Percentiles rank a stretch among this genome's conserved stretches.
phyloP scores from a whole-genome alignment of 1,140 invertebrate species.

The Solenopsis invicta region DNA sequence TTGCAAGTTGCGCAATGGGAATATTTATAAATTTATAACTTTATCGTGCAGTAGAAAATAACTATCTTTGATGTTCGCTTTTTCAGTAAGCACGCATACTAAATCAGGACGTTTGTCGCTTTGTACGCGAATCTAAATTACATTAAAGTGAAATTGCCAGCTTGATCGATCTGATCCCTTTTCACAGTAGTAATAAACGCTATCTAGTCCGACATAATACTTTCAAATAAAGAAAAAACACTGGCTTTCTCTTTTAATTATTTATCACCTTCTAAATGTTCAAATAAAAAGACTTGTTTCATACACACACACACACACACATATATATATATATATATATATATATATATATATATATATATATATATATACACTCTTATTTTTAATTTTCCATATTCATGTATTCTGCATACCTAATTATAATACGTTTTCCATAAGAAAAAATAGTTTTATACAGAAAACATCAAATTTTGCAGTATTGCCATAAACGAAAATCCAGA shows the following conservation, averaged over 20 bases:
- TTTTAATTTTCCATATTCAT: neutral
- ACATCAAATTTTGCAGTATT: neutral
- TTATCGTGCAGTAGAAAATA: neutral
- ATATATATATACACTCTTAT: neutral
- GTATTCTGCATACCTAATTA: neutral
- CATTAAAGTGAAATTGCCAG: conserved; percentile 32
- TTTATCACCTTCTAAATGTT: neutral
- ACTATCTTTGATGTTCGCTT: conserved; percentile 20
- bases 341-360: too few species aligned
- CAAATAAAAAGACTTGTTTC: neutral
- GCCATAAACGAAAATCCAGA: neutral
- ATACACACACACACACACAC: too few species aligned
- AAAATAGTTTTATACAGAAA: neutral
- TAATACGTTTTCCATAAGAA: neutral
- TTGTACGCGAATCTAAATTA: conserved; percentile 44
- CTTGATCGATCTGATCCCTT: neutral
- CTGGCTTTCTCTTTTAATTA: neutral
- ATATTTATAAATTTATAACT: neutral
- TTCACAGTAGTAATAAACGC: conserved; percentile 10
- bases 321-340: too few species aligned
- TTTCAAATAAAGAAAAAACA: conserved; percentile 7
- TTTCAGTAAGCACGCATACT: conserved; percentile 2
- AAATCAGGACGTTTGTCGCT: conserved; percentile 22
- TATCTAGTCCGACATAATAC: conserved; percentile 13
- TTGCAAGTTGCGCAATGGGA: neutral